Evolutionary conservation across 64 coral and sea anemone genomes (phyloP).

Genomic region (Montipora foliosa): DNA sequence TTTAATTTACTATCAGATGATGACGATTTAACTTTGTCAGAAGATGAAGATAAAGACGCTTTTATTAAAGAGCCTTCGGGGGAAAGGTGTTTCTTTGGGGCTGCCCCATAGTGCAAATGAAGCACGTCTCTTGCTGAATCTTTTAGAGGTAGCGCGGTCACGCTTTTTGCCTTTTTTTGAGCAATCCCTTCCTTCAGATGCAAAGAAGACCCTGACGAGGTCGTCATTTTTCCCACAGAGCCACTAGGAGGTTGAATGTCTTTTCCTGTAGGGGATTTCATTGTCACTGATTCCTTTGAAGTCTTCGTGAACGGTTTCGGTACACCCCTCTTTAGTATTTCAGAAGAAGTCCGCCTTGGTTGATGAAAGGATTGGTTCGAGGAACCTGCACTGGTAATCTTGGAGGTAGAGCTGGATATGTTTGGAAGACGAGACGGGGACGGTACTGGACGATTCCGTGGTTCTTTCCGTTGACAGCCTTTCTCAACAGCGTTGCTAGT

Average conservation of each 20-base stretch:
- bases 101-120: not conserved
- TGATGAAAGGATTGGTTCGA: not conserved
- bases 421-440: conserved; percentile 47
- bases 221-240: not conserved
- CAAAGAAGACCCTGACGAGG: not conserved
- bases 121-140: not conserved
- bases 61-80: not conserved
- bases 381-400: conserved; percentile 10
- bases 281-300: not conserved
- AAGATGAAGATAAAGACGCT: conserved; percentile 30
- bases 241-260: not conserved
- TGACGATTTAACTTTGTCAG: not conserved
- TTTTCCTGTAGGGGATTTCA: conserved; percentile 1
- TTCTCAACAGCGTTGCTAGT: conserved; percentile 1
- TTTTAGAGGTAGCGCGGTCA: not conserved
- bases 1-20: not conserved
- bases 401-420: conserved; percentile 35
- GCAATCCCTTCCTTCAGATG: not conserved
- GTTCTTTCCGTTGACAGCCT: not conserved
- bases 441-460: not conserved
- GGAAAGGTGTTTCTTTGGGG: not conserved
- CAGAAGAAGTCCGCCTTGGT: not conserved
- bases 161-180: not conserved
- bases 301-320: not conserved
- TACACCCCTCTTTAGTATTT: not conserved